Evolutionary conservation across 1,140 invertebrate genomes (phyloP).

Genomic region (Prorops nasuta): DNA sequence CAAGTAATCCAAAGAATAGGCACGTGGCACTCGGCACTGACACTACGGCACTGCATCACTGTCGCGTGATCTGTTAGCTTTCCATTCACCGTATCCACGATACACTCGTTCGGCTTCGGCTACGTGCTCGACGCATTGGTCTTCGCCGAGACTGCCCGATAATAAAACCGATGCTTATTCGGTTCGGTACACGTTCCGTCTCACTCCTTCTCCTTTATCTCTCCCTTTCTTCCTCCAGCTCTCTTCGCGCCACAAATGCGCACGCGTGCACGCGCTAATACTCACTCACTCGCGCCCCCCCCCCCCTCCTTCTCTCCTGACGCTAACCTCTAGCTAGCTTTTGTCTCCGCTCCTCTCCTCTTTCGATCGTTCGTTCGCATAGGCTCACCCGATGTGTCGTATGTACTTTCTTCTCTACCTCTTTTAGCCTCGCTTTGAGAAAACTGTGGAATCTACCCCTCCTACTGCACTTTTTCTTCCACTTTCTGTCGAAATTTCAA

Average conservation of each 20-base stretch:
- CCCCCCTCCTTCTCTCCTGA: neutral
- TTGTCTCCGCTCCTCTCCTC: neutral
- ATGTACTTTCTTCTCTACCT: no score
- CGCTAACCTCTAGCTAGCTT: neutral
- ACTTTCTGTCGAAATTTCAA: no score
- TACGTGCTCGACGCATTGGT: constrained; percentile 16
- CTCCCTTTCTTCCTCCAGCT: no score
- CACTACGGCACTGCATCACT: constrained; percentile 55
- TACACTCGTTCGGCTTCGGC: constrained; percentile 16
- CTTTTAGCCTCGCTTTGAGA: no score
- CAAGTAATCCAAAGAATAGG: constrained; percentile 49
- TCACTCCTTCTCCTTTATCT: no score
- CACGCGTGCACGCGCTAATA: constrained; percentile 2
- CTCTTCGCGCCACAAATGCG: no score
- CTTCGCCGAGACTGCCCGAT: constrained; percentile 9
- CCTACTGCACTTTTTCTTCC: no score
- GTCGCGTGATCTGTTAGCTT: constrained; percentile 46
- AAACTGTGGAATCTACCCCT: no score
- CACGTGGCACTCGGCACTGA: constrained; percentile 48
- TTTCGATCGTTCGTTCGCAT: neutral
- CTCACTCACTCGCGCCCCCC: neutral
- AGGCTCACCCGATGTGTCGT: neutral
- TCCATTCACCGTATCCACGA: constrained; percentile 45
- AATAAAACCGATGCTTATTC: no score
- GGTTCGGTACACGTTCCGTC: no score